Evolutionary conservation across 2,797 vertebrate genomes (phyloP).

Genomic region (Avahi laniger): DNA sequence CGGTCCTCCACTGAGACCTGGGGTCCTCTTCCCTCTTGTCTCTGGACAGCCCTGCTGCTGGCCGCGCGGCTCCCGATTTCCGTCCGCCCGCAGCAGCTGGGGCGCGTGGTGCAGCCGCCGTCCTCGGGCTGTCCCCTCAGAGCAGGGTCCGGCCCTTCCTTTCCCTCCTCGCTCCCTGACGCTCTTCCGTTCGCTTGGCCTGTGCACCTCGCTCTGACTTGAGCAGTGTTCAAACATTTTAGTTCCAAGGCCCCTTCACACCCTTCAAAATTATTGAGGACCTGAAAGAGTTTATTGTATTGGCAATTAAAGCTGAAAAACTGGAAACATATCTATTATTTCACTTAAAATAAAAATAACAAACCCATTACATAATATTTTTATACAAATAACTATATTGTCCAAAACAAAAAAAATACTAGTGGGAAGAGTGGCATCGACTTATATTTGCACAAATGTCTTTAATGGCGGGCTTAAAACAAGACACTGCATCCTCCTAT

Average conservation of each 20-base stretch:
- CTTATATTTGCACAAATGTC: background rate
- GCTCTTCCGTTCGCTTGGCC: too few species aligned
- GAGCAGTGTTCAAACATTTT: background rate
- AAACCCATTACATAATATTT: background rate
- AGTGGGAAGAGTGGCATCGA: background rate
- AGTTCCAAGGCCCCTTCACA: background rate
- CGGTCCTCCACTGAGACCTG: background rate
- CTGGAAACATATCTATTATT: background rate
- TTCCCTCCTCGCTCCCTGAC: rapidly evolving
- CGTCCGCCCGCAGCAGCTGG: rapidly evolving
- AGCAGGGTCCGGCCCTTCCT: too few species aligned
- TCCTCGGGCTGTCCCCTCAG: too few species aligned
- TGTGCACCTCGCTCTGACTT: background rate
- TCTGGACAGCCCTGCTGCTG: background rate
- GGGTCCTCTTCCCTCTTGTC: background rate
- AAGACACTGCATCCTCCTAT: background rate
- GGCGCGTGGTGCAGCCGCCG: too few species aligned
- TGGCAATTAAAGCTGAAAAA: background rate
- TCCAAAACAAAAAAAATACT: background rate
- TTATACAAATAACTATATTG: background rate
- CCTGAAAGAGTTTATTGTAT: background rate
- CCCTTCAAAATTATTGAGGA: background rate
- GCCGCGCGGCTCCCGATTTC: background rate
- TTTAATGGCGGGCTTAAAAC: background rate
- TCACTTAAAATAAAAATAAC: background rate